Evolutionary conservation across 2,888 invertebrate species (phyloP), one percentile per base, ranked within the genome.

Genomic region (Lacanobia oleracea): DNA sequence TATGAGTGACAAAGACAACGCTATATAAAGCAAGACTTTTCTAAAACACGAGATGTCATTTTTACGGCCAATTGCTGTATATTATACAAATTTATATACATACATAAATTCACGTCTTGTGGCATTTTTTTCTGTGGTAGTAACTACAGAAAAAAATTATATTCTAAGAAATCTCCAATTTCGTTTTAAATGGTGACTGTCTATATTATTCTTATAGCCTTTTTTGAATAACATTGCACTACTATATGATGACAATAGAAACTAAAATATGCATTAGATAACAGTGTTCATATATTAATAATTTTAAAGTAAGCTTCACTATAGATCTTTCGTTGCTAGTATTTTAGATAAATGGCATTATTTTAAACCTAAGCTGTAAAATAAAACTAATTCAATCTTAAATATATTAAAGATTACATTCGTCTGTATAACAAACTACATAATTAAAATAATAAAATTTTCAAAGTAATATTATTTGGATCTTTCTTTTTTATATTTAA

Each of bases 91-190:
- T 50, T 33, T 50, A 63, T 37, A 64, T 40, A 57, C 1, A 40
- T 27, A 51, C 8, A 23, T 21, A 27, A 21, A n/a, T n/a, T n/a
- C n/a, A n/a, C n/a, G n/a, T n/a, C n/a, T n/a, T n/a, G n/a, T n/a
- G n/a, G n/a, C n/a, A n/a, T n/a, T n/a, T n/a, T n/a, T n/a, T n/a
- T n/a, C n/a, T n/a, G n/a, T n/a, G n/a, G n/a, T n/a, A n/a, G n/a
- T n/a, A n/a, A n/a, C n/a, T n/a, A n/a, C n/a, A n/a, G n/a, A n/a
- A n/a, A n/a, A n/a, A n/a, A n/a, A n/a, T n/a, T n/a, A n/a, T n/a
- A n/a, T n/a, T n/a, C n/a, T n/a, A 69, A 59, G 2, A 33, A 68
- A 68, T 68, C 67, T 69, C 50, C 21, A 69, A 57, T 71, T 71
- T 70, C 57, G 57, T 57, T 67, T 67, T 50, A 21, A 68, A 50